Conservation (phyloP, 2,113 vertebrate genomes). For the Acrocephalus arundinaceus region DNA sequence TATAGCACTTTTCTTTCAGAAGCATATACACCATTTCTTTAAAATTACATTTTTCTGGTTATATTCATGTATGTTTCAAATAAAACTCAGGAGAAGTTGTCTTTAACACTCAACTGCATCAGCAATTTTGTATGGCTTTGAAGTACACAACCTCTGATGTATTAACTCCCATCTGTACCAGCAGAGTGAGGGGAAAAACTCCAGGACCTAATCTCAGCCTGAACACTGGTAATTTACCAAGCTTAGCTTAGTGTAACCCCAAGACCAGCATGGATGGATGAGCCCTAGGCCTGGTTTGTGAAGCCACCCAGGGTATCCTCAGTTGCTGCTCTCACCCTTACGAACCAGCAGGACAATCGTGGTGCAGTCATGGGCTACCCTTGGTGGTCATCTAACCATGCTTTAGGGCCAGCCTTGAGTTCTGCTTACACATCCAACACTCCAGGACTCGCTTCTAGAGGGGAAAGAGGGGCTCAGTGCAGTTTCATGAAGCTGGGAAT, state of each 20-base stretch:
- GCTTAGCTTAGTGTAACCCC: background rate
- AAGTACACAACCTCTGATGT: background rate
- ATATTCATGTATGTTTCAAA: background rate
- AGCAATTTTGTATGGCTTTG: background rate
- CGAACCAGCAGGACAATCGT: too few species aligned
- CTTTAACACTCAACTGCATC: background rate
- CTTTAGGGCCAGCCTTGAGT: background rate
- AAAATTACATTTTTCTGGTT: background rate
- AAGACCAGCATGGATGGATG: background rate
- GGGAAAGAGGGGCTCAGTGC: background rate
- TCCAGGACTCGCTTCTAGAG: background rate
- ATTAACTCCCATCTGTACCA: background rate
- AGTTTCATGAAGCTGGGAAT: background rate
- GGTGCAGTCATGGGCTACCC: background rate
- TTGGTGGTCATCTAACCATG: fast-evolving
- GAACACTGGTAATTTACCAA: background rate
- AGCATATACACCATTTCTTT: background rate
- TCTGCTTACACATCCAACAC: background rate
- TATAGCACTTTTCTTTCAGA: background rate
- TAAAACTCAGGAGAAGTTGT: background rate
- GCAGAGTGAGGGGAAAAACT: background rate
- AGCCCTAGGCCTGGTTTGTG: background rate
- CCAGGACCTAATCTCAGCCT: background rate
- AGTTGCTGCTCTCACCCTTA: background rate
- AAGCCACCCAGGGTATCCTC: background rate